Base-by-base conservation (phyloP, 2,113 vertebrate genomes). In the Psettodes erumei region DNA sequence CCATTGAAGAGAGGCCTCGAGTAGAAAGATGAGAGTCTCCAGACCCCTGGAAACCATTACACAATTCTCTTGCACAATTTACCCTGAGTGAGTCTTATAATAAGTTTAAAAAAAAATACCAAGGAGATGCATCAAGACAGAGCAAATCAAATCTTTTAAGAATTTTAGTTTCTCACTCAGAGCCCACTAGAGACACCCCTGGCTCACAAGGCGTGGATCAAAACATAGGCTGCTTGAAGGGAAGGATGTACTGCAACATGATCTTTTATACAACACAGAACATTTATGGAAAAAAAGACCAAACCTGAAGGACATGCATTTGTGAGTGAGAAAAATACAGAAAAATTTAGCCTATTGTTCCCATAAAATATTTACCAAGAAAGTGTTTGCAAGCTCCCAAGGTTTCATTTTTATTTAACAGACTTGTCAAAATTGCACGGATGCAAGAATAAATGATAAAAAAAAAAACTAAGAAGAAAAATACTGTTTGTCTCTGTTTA, bases 401-500 rank as follows among this genome's bases (percentile, higher is more conserved):
- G 51, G 53, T 85, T 88, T 81, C 62, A 66, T 76, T 82, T 82
- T 54, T 75, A 84, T 89, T 86, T 75, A 76, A 90, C 73, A 84
- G 70, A 75, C 79, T 74, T 85, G 65, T 85, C 75, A 86, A 85
- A 82, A 60, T 70, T 67, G n/a, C 28, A 70, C n/a, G 10, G 33
- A 47, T 48, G 50, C 9, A 30, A 47, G 15, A 56, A 67, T 66
- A 59, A 48, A 79, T 19, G n/a, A n/a, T n/a, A n/a, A n/a, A 37
- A 67, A 54, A 75, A 59, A 51, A 7, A 37, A 66, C 25, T 5
- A 25, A 13, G 50, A 27, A n/a, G 1, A 42, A 38, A 47, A 45
- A 23, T 19, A 25, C 37, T 37, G 25, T 60, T 25, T 32, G 2
- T 19, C 11, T 43, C 23, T 64, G 64, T 66, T 18, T 51, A 9